These are phyloP conservation scores for Neogobius melanostomus DNA, from an alignment of 2,113 vertebrate genomes.

Conservation along the genomic window DNA sequence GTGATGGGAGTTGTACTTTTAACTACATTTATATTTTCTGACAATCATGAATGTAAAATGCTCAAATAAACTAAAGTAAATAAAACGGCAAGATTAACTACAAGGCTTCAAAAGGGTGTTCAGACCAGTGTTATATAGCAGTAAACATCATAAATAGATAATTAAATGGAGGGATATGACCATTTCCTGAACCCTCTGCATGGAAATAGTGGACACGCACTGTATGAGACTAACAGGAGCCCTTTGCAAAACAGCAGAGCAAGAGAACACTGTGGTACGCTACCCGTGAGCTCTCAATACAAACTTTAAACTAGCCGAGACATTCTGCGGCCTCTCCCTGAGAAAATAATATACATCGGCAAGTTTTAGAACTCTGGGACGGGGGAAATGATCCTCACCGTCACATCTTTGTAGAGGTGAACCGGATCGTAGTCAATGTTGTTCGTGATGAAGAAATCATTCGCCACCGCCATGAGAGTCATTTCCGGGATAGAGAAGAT, in stretches of 20 bases:
- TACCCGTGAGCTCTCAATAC: neutral
- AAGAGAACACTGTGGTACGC: slow-evolving; percentile 23
- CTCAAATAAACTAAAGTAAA: too few relatives aligned
- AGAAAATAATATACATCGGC: slow-evolving; percentile 4
- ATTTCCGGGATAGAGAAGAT: slow-evolving; percentile 87
- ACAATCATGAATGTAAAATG: too few relatives aligned
- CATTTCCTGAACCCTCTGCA: neutral
- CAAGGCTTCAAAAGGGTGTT: too few relatives aligned
- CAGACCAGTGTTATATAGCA: too few relatives aligned
- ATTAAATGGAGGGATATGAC: too few relatives aligned
- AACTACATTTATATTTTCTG: too few relatives aligned
- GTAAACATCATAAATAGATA: too few relatives aligned
- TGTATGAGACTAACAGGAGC: slow-evolving; percentile 13
- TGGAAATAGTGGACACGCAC: neutral
- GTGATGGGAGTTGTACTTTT: neutral
- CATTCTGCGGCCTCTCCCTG: slow-evolving; percentile 34
- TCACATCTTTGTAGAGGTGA: slow-evolving; percentile 85
- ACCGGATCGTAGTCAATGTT: slow-evolving; percentile 84
- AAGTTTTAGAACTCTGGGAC: neutral
- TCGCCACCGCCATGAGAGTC: slow-evolving; percentile 82
- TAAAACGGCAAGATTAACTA: too few relatives aligned
- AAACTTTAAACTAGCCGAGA: slow-evolving; percentile 15
- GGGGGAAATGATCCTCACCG: slow-evolving; percentile 67
- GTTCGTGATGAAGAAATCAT: slow-evolving; percentile 83
- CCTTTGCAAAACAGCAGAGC: neutral